Percentiles rank a stretch among this genome's conserved stretches.
Conservation (phyloP, 2,797 vertebrate species). For the Halcyon leucocephala region DNA sequence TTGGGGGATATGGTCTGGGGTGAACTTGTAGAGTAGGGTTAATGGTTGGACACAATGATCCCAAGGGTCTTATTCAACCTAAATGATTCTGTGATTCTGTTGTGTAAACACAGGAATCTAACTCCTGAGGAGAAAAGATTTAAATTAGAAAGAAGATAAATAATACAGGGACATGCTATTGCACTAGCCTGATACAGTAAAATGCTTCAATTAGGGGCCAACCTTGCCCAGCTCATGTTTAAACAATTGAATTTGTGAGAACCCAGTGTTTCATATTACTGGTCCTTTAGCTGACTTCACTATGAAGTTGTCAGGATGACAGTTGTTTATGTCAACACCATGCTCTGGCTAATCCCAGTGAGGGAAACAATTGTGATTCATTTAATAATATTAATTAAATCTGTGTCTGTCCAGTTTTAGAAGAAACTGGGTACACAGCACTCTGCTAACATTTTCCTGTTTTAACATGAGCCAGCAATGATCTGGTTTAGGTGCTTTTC, state of each 20-base stretch:
- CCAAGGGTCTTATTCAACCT: too few species aligned
- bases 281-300: not conserved
- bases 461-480: constrained; percentile 18
- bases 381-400: not conserved
- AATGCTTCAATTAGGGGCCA: not conserved
- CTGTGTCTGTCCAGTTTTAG: not conserved
- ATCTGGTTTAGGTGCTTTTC: constrained; percentile 31
- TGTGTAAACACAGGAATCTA: not conserved
- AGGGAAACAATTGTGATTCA: not conserved
- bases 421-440: not conserved
- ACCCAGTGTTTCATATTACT: not conserved
- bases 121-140: not conserved
- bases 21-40: too few species aligned
- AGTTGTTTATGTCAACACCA: not conserved
- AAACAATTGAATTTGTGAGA: not conserved
- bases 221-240: not conserved
- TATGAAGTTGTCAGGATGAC: not conserved
- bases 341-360: not conserved
- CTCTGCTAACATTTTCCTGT: constrained; percentile 10
- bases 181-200: not conserved
- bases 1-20: too few species aligned
- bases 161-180: not conserved
- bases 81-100: not conserved
- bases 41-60: too few species aligned
- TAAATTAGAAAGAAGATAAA: not conserved